phyloP scores from a whole-genome alignment of 2,888 invertebrate species.

The Tetranychus truncatus region DNA sequence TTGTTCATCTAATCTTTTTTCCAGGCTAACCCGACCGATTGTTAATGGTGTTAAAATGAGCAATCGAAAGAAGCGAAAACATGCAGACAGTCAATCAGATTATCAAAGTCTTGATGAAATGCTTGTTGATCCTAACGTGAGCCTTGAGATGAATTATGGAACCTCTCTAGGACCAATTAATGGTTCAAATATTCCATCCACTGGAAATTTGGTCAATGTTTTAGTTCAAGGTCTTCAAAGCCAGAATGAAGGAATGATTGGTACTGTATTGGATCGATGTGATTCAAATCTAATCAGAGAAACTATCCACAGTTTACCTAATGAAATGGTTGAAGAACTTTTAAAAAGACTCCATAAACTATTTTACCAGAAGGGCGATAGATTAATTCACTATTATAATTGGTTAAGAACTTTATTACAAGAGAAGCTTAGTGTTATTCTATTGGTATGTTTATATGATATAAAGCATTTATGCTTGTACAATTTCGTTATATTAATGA shows the following conservation, averaged over 20 bases:
- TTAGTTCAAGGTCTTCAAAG: slow-evolving; percentile 66
- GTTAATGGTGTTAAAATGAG: background rate
- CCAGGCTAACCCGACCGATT: background rate
- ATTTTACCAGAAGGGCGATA: slow-evolving; percentile 12
- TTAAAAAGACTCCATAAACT: slow-evolving; percentile 45
- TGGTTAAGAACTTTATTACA: slow-evolving; percentile 45
- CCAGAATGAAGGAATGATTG: slow-evolving; percentile 52
- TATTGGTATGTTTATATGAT: slow-evolving; percentile 35
- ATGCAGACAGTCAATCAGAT: slow-evolving; percentile 5
- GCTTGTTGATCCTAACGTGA: background rate
- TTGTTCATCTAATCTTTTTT: background rate
- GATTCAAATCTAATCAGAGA: slow-evolving; percentile 49
- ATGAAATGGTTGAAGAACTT: slow-evolving; percentile 51
- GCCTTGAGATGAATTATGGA: background rate
- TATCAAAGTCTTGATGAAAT: background rate
- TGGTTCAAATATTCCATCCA: slow-evolving; percentile 33
- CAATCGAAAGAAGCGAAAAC: background rate
- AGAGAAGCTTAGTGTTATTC: slow-evolving; percentile 43
- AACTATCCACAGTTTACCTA: slow-evolving; percentile 55
- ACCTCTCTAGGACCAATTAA: background rate
- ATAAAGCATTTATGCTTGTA: background rate
- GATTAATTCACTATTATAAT: slow-evolving; percentile 28
- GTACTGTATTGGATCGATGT: slow-evolving; percentile 48
- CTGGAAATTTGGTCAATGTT: slow-evolving; percentile 57
- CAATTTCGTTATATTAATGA: background rate